Base-by-base conservation (phyloP, 2,797 vertebrate genomes). In the Micropoecilia bifurca region DNA sequence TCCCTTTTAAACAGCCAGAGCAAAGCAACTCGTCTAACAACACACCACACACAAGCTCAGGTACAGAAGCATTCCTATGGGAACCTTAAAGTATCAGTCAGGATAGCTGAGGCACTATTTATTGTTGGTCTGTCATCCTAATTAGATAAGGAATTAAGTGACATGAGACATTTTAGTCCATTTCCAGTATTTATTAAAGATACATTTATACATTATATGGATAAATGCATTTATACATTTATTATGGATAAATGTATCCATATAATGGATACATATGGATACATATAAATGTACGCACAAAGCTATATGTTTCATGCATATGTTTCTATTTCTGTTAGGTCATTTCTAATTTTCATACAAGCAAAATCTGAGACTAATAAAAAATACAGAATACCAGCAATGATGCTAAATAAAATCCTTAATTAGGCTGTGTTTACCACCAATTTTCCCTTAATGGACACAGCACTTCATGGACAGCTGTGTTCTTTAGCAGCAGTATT, bases 1-100 rank as follows among this genome's bases (percentile, higher is more conserved):
- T 95, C 16, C 95, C 98, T 1, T 97, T 91, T 91, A 97, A 98
- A 89, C 96, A 98, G 4, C 95, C 96, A 0, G 97, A 97, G 90
- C 95, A 95, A 69, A 95, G 81, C 77, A 77, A 83, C 72, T 74
- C 77, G 0, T 79, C 87, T 0, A 75, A 85, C 63, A 80, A 69
- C 84, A 86, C 82, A 4, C 69, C 68, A 0, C 83, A 83, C 43
- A 55, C 45, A 30, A 80, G 85, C 4, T 86, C 91, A 87, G 92
- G 95, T 94, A 88, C n/a, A 47, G 71, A 36, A 74, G 57, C 36
- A 43, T 75, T 30, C 30, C 43, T 36, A 10, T 30, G 4, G 66
- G 10, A 8, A 8, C n/a, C 8, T 53, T 55, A 47, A 66, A 77
- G 30, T n/a, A 45, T 55, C 25, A 69, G 16, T 48, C 20, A 4